Conservation (phyloP, 2,797 vertebrate genomes). For the Salarias fasciatus region DNA sequence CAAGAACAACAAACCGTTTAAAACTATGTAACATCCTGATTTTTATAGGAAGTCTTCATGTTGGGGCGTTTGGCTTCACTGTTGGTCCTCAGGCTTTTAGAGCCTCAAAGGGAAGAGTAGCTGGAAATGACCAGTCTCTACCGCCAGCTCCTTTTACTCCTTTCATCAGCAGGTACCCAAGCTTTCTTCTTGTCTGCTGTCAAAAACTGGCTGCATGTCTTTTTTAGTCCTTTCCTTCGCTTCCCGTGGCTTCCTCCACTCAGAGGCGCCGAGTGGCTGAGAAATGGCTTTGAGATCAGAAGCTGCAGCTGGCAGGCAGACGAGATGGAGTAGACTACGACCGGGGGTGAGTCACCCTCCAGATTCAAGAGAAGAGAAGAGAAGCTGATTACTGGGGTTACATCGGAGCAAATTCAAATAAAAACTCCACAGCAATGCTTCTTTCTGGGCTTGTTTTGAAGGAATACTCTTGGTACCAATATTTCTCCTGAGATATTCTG, state of each 20-base stretch:
- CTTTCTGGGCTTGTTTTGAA: no score
- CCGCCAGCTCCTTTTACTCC: not conserved
- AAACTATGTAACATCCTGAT: no score
- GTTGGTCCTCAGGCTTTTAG: no score
- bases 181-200: not conserved
- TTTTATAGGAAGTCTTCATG: no score
- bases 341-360: slow-evolving; percentile 55
- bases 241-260: slow-evolving; percentile 35
- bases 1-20: no score
- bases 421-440: no score
- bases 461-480: not conserved
- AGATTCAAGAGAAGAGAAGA: slow-evolving; percentile 4
- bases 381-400: not conserved
- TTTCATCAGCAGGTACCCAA: slow-evolving; percentile 3
- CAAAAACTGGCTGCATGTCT: slow-evolving; percentile 13
- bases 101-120: no score
- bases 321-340: slow-evolving; percentile 27
- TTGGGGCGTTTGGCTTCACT: no score
- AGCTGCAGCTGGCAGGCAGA: slow-evolving; percentile 46
- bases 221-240: slow-evolving; percentile 18
- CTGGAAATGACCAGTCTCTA: no score
- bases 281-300: slow-evolving; percentile 48
- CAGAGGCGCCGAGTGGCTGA: slow-evolving; percentile 27
- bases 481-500: not conserved
- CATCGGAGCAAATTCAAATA: no score